These are phyloP conservation scores for Adelges cooleyi DNA, from an alignment of 1,140 invertebrate species.

Conservation along the genomic window DNA sequence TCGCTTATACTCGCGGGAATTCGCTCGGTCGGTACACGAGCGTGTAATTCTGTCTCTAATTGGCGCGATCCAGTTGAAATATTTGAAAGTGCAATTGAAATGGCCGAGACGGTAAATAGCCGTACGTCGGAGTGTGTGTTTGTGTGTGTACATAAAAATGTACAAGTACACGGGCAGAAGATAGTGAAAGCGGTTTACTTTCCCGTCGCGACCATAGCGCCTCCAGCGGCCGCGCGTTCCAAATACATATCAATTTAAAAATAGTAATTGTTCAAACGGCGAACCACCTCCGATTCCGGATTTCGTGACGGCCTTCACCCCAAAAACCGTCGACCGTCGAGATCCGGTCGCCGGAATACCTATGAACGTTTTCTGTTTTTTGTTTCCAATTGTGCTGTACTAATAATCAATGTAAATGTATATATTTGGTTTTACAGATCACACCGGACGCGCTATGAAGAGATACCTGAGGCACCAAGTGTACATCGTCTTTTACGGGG, in stretches of 20 bases:
- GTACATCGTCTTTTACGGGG: constrained; percentile 7
- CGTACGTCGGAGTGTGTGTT: background rate
- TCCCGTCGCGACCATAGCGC: constrained; percentile 16
- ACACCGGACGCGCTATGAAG: background rate
- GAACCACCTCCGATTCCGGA: constrained; percentile 8
- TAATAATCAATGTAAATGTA: too few species aligned
- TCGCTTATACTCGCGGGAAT: too few species aligned
- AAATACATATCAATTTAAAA: constrained; percentile 6
- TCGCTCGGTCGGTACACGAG: too few species aligned
- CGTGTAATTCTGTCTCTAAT: background rate
- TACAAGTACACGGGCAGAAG: background rate
- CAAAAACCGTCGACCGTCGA: background rate
- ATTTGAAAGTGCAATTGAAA: constrained; percentile 27
- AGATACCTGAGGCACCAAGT: constrained; percentile 15
- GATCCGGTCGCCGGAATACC: constrained; percentile 1
- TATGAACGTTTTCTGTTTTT: background rate
- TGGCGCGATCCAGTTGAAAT: constrained; percentile 6
- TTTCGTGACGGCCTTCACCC: constrained; percentile 18
- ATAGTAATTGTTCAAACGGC: too few species aligned
- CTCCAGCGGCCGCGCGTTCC: constrained; percentile 18
- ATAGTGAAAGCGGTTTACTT: constrained; percentile 27
- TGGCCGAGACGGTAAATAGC: background rate
- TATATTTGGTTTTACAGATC: background rate
- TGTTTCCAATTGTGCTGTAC: background rate
- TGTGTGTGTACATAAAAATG: background rate